phyloP scores from a whole-genome alignment of 2,888 invertebrate genomes.

The Idaea dimidiata region DNA sequence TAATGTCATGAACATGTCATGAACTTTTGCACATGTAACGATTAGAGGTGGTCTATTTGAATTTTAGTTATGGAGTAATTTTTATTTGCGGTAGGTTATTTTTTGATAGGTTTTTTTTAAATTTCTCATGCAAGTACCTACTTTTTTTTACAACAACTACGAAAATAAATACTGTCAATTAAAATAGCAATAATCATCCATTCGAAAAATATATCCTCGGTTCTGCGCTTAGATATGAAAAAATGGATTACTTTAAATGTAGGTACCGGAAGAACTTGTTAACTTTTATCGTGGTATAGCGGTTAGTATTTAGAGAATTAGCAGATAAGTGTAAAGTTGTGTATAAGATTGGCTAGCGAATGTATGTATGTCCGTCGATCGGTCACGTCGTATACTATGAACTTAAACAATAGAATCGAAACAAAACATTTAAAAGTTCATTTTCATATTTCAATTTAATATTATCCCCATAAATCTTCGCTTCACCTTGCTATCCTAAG shows the following conservation, averaged over 20 bases:
- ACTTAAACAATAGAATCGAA: conserved; percentile 27
- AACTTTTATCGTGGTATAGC: background rate
- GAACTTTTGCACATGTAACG: no score
- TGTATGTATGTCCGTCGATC: conserved; percentile 27
- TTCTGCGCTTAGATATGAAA: background rate
- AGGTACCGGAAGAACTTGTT: background rate
- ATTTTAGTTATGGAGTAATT: no score
- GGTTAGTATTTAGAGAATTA: background rate
- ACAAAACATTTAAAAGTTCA: conserved; percentile 27
- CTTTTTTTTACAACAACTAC: background rate
- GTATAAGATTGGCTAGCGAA: conserved; percentile 25
- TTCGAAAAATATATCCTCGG: background rate
- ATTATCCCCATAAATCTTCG: conserved; percentile 59
- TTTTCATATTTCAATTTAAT: conserved; percentile 45
- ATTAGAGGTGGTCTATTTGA: no score
- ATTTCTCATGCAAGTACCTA: no score
- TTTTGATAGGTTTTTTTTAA: no score
- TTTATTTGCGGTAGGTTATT: no score
- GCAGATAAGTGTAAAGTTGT: conserved; percentile 12
- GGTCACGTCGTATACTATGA: conserved; percentile 45
- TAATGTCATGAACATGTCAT: no score
- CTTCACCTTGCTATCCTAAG: conserved; percentile 65
- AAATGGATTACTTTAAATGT: background rate
- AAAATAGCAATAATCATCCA: conserved; percentile 15
- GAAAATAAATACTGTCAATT: background rate